Evolutionary conservation across 2,888 invertebrate species (phyloP).

Genomic region (Eristalis tenax): DNA sequence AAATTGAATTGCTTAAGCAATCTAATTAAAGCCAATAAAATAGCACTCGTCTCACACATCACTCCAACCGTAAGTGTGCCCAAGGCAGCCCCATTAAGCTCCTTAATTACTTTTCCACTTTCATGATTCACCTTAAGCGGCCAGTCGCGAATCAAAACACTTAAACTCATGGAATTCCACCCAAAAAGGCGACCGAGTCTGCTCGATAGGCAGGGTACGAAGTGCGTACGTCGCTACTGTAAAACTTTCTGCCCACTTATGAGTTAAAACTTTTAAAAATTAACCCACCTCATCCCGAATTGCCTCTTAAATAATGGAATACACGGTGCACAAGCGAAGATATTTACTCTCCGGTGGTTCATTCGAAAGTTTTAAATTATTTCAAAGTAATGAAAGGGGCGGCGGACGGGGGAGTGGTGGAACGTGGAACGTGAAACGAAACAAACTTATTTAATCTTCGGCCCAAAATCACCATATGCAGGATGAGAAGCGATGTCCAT

Average conservation of each 20-base stretch:
- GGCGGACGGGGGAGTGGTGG: not conserved
- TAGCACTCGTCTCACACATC: not conserved
- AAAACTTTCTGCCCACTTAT: not conserved
- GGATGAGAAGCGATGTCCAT: not conserved
- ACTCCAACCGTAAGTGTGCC: not conserved
- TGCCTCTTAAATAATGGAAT: not conserved
- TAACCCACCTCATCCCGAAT: not conserved
- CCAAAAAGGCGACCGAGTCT: not conserved
- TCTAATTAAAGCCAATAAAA: not conserved
- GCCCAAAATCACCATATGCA: not conserved
- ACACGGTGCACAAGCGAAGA: not conserved
- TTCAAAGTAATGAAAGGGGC: not conserved
- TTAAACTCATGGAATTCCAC: conserved; percentile 25
- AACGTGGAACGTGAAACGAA: not conserved
- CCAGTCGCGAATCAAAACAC: conserved; percentile 2
- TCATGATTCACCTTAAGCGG: conserved; percentile 16
- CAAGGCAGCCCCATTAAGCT: conserved; percentile 28
- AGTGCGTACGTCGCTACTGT: not conserved
- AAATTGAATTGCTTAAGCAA: not conserved
- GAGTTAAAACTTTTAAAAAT: conserved; percentile 10
- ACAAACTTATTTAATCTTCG: not conserved
- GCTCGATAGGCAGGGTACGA: not conserved
- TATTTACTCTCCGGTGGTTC: not conserved
- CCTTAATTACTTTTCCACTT: conserved; percentile 54
- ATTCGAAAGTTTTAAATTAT: conserved; percentile 23